Percentiles rank a stretch among this genome's conserved stretches.
Conservation (phyloP, 1,140 invertebrate species). For the Akabosia matsudoensis region DNA sequence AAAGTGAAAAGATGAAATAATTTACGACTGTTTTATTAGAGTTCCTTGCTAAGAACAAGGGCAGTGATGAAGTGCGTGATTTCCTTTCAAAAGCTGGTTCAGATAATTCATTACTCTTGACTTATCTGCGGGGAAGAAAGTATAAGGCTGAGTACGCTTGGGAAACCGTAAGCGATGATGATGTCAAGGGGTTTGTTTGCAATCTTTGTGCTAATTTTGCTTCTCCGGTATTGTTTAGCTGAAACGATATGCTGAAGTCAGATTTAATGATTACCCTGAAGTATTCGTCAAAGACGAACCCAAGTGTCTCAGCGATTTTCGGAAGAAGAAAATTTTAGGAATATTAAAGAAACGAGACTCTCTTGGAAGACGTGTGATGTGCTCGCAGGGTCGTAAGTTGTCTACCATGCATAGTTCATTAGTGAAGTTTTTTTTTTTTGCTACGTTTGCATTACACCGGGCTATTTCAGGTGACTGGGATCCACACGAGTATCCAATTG, state of each 20-base stretch:
- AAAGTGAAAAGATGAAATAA: no score
- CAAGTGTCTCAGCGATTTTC: background rate
- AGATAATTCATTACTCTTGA: background rate
- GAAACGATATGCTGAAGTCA: background rate
- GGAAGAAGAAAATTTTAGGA: background rate
- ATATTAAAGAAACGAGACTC: background rate
- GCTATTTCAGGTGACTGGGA: background rate
- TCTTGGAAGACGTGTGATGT: background rate
- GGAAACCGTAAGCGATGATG: constrained; percentile 9
- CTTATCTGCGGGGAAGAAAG: background rate
- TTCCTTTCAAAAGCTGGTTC: background rate
- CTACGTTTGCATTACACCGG: no score
- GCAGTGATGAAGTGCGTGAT: background rate
- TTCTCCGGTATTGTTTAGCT: no score
- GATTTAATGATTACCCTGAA: constrained; percentile 1
- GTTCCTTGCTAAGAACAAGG: background rate
- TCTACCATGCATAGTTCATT: no score
- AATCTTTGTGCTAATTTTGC: no score
- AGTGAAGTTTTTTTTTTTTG: no score
- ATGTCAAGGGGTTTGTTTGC: no score
- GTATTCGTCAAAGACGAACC: background rate
- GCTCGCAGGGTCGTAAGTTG: background rate
- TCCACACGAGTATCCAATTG: background rate
- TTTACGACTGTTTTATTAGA: background rate
- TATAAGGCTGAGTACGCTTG: background rate